phyloP scores from a whole-genome alignment of 2,797 vertebrate species.

The Pyrrhura leucotis region DNA sequence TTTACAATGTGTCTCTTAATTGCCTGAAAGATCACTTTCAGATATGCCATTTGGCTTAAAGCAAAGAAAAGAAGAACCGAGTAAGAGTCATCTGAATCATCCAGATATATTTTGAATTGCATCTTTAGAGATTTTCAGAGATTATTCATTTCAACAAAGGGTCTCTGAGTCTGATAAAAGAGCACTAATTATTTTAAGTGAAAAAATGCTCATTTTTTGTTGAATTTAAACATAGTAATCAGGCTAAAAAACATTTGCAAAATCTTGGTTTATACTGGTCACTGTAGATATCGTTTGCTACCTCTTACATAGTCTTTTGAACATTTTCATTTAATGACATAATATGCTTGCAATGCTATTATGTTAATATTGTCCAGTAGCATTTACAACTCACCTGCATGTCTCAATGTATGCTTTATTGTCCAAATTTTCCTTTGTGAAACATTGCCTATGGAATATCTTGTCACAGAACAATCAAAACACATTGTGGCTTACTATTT shows the following conservation, averaged over 20 bases:
- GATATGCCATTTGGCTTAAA: not conserved
- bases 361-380: conserved; percentile 8
- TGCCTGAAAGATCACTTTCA: not conserved
- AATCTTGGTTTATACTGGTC: conserved; percentile 46
- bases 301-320: not conserved
- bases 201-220: not conserved
- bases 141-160: not conserved
- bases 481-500: conserved; percentile 70
- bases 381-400: conserved; percentile 66
- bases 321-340: not conserved
- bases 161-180: not conserved
- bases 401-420: conserved; percentile 67
- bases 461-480: conserved; percentile 58
- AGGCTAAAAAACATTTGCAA: conserved; percentile 28
- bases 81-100: not conserved
- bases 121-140: not conserved
- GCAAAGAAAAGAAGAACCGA: not conserved
- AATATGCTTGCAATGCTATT: not conserved
- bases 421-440: conserved; percentile 69
- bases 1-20: not conserved
- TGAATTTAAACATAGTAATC: conserved; percentile 54
- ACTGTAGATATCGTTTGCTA: not conserved
- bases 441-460: conserved; percentile 61
- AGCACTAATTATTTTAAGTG: not conserved
- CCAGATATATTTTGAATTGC: not conserved